Evolutionary conservation across 2,888 invertebrate genomes (phyloP), one percentile per base, ranked within the genome.

Genomic region (Volucella zonaria): DNA sequence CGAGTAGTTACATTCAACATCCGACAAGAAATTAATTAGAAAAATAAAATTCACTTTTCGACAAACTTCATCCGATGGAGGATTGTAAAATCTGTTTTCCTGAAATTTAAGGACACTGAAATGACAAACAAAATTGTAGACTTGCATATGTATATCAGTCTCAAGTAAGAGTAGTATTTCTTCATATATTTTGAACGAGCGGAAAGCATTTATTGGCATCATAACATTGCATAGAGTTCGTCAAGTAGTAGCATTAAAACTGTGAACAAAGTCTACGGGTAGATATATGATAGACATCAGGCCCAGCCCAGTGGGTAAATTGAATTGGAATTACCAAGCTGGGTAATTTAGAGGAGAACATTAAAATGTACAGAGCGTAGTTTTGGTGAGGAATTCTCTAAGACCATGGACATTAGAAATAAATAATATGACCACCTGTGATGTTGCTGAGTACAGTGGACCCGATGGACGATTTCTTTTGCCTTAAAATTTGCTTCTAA

Each of bases 21-120:
- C 14, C 18, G 23, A 14, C 40, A 38, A 59, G 58, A 49, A 49
- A 59, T 70, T 66, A 66, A 66, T 66, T 66, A 66, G 38, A 23
- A 58, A 58, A 58, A 58, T 58, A 58, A 58, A 58, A 58, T 42
- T 56, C n/a, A 31, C n/a, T 42, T 40, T 59, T 59, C 42, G 31
- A 54, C 31, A 15, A 14, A 40, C 49, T n/a, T 38, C 8, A 18
- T 23, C n/a, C 12, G 10, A 12, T n/a, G 43, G 31, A n/a, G 23
- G 14, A 31, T 8, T 14, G 14, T 49, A 40, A 49, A 14, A 62
- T 6, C 23, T 3, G 12, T 23, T 66, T 66, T 23, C 51, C 51
- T 66, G 31, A 31, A 31, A 18, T 52, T 42, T 66, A 66, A 67
- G 54, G 45, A 67, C 43, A 12, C 23, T 23, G 18, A 23, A 23